These are phyloP conservation scores for Caenorhabditis sulstoni DNA, from an alignment of 2,888 invertebrate genomes.

Conservation along the genomic window DNA sequence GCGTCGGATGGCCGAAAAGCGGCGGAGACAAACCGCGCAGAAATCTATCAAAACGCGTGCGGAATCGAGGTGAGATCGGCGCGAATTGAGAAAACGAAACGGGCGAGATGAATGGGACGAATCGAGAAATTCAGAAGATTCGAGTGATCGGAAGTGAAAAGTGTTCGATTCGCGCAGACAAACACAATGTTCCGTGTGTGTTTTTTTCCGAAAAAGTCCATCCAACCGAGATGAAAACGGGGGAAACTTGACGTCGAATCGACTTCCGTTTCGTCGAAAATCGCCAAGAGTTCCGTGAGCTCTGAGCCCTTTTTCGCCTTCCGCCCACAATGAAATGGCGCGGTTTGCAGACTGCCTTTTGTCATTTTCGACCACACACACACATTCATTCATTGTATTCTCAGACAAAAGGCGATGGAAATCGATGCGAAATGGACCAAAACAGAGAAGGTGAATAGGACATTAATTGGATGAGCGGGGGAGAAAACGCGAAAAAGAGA, in stretches of 20 bases:
- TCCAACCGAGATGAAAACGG: constrained; percentile 12
- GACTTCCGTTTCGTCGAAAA: constrained; percentile 26
- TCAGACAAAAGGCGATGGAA: constrained; percentile 7
- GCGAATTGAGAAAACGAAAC: too few relatives aligned
- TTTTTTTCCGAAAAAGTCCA: constrained; percentile 13
- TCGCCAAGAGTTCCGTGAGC: constrained; percentile 34
- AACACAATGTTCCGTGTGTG: too few relatives aligned
- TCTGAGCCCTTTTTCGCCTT: constrained; percentile 18
- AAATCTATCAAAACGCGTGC: too few relatives aligned
- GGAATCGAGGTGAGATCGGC: too few relatives aligned
- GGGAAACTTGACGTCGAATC: constrained; percentile 16
- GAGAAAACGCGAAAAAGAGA: constrained; percentile 20
- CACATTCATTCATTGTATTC: background rate
- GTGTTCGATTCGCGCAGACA: too few relatives aligned
- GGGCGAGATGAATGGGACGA: too few relatives aligned
- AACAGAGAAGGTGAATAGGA: constrained; percentile 34
- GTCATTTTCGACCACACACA: too few relatives aligned
- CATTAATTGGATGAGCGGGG: constrained; percentile 33
- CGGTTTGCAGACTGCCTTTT: too few relatives aligned
- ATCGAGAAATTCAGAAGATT: too few relatives aligned
- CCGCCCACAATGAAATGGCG: background rate
- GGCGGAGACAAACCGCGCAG: constrained; percentile 5
- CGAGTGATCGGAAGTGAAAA: too few relatives aligned
- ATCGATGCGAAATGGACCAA: background rate
- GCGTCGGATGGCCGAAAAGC: constrained; percentile 15